Conservation (phyloP, 2,113 vertebrate genomes). For the Ivindomyrus marchei region DNA sequence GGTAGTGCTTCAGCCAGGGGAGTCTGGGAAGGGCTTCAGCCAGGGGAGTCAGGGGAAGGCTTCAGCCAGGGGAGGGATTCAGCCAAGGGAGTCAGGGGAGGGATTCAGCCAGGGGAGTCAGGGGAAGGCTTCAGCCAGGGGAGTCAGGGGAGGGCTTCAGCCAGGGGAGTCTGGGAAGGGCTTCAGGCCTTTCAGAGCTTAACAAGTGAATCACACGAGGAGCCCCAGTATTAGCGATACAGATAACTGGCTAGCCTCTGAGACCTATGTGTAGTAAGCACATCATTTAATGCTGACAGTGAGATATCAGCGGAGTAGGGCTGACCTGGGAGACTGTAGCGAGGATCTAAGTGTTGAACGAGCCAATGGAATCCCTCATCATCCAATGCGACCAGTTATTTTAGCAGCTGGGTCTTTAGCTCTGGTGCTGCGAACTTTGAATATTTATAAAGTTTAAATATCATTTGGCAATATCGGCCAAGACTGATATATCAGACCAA, state of each 20-base stretch:
- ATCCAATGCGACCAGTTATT: not conserved
- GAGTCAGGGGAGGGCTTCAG: not conserved
- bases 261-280: not conserved
- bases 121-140: not conserved
- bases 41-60: not conserved
- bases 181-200: conserved; percentile 9
- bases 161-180: not conserved
- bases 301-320: not conserved
- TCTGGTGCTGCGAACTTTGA: not conserved
- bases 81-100: no score
- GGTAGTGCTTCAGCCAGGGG: not conserved
- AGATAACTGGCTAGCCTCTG: not conserved
- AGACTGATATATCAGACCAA: not conserved
- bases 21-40: not conserved
- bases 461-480: not conserved
- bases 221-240: not conserved
- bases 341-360: not conserved
- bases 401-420: not conserved
- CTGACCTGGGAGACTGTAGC: not conserved
- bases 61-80: not conserved
- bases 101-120: not conserved
- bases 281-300: not conserved
- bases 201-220: not conserved
- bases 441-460: not conserved
- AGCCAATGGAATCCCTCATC: not conserved